phyloP scores from a whole-genome alignment of 2,113 vertebrate species.

The Lepisosteus osseus region DNA sequence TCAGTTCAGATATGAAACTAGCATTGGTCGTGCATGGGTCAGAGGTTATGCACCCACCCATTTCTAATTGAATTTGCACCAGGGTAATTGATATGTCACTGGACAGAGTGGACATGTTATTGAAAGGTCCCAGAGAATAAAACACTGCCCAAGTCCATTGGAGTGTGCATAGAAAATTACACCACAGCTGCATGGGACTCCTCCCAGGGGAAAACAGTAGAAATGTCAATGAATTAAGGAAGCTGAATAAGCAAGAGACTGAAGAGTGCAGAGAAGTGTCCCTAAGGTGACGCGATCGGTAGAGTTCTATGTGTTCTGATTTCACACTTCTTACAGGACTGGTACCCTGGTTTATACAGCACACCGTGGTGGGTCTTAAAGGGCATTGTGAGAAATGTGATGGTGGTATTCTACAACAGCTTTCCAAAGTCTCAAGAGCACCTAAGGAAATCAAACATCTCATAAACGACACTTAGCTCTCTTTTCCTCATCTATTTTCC shows the following conservation, averaged over 20 bases:
- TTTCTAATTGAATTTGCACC: slow-evolving; percentile 58
- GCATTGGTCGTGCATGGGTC: slow-evolving; percentile 38
- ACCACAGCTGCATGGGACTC: slow-evolving; percentile 31
- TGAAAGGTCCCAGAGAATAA: slow-evolving; percentile 35
- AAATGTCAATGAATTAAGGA: slow-evolving; percentile 42
- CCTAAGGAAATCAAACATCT: too few species aligned
- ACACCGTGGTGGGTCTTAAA: too few species aligned
- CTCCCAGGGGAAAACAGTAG: slow-evolving; percentile 49
- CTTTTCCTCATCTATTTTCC: too few species aligned
- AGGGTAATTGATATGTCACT: slow-evolving; percentile 59
- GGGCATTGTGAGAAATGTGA: too few species aligned
- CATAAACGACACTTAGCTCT: too few species aligned
- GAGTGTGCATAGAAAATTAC: slow-evolving; percentile 33
- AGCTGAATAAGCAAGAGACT: slow-evolving; percentile 21
- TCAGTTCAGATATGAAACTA: slow-evolving; percentile 8
- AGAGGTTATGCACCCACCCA: slow-evolving; percentile 44
- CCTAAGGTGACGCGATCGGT: neutral
- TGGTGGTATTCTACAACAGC: too few species aligned
- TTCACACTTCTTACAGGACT: too few species aligned
- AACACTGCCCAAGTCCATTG: slow-evolving; percentile 25
- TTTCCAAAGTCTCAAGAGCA: too few species aligned
- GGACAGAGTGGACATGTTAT: slow-evolving; percentile 40
- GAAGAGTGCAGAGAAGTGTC: slow-evolving; percentile 4
- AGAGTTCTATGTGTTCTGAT: too few species aligned
- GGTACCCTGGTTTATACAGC: too few species aligned